Conservation (phyloP, 1,140 invertebrate genomes). For the Sitophilus oryzae region DNA sequence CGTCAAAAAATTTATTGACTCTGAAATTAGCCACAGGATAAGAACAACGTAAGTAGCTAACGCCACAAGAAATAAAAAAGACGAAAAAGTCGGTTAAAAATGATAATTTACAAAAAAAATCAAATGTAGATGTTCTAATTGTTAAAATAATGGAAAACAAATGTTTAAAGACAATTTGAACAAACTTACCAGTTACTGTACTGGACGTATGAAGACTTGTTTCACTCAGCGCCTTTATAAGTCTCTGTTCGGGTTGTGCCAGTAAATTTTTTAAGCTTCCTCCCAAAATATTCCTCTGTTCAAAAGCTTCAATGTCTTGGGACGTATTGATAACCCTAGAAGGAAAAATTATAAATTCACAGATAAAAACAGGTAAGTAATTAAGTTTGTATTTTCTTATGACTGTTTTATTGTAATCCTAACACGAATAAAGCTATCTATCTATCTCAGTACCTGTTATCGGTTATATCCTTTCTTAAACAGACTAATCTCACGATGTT, state of each 20-base stretch:
- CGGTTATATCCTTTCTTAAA: slow-evolving; percentile 58
- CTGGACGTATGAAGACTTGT: slow-evolving; percentile 73
- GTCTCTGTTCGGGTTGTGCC: slow-evolving; percentile 46
- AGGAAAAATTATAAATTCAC: not conserved
- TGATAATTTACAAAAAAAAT: no score
- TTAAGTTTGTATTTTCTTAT: no score
- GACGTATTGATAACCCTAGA: slow-evolving; percentile 63
- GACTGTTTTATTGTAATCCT: no score
- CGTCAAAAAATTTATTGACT: no score
- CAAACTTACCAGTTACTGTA: slow-evolving; percentile 49
- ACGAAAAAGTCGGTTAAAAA: no score
- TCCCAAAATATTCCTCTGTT: slow-evolving; percentile 68
- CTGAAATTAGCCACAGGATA: no score
- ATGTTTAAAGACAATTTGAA: not conserved
- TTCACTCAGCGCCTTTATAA: slow-evolving; percentile 84
- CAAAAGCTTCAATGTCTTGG: slow-evolving; percentile 68
- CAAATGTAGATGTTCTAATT: no score
- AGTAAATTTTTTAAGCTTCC: slow-evolving; percentile 49
- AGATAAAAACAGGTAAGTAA: no score
- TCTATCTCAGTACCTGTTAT: slow-evolving; percentile 44
- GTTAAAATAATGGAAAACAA: slow-evolving; percentile 2
- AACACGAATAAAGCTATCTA: no score
- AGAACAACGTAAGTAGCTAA: no score
- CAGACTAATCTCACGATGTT: slow-evolving; percentile 78
- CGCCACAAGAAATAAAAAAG: no score